Evolutionary conservation across 1,140 invertebrate species (phyloP).

Genomic region (Formica exsecta): DNA sequence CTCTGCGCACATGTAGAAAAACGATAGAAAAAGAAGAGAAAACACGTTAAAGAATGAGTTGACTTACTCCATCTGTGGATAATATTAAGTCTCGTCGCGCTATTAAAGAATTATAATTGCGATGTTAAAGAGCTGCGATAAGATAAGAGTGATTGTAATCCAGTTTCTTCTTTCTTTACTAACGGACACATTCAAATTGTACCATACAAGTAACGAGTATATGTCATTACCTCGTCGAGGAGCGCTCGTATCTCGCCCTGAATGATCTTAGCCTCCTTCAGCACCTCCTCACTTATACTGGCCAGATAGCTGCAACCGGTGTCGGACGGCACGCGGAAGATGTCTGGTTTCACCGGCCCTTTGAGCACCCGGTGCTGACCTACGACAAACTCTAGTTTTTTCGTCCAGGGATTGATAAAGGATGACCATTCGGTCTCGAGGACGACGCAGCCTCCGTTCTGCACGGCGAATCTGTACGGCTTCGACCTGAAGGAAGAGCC

Average conservation of each 20-base stretch:
- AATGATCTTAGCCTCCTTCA: slow-evolving; percentile 88
- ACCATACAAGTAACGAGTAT: too few species aligned
- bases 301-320: slow-evolving; percentile 82
- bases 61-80: not conserved
- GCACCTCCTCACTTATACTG: slow-evolving; percentile 87
- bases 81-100: not conserved
- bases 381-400: slow-evolving; percentile 95
- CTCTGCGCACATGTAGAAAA: slow-evolving; percentile 76
- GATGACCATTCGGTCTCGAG: slow-evolving; percentile 97
- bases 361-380: slow-evolving; percentile 95
- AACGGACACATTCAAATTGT: too few species aligned
- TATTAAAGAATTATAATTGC: too few species aligned
- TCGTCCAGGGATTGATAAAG: slow-evolving; percentile 97
- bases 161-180: too few species aligned
- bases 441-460: slow-evolving; percentile 94
- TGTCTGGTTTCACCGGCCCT: slow-evolving; percentile 91
- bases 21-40: slow-evolving; percentile 73
- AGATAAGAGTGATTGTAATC: too few species aligned
- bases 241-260: slow-evolving; percentile 90
- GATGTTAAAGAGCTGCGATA: too few species aligned
- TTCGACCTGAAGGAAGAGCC: slow-evolving; percentile 92
- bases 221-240: slow-evolving; percentile 88
- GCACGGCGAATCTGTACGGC: slow-evolving; percentile 92
- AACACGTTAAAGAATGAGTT: slow-evolving; percentile 59
- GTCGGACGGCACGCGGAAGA: slow-evolving; percentile 88